Evolutionary conservation across 1,140 invertebrate genomes (phyloP), one percentile per base, ranked within the genome.

Genomic region (Drosophila ficusphila): DNA sequence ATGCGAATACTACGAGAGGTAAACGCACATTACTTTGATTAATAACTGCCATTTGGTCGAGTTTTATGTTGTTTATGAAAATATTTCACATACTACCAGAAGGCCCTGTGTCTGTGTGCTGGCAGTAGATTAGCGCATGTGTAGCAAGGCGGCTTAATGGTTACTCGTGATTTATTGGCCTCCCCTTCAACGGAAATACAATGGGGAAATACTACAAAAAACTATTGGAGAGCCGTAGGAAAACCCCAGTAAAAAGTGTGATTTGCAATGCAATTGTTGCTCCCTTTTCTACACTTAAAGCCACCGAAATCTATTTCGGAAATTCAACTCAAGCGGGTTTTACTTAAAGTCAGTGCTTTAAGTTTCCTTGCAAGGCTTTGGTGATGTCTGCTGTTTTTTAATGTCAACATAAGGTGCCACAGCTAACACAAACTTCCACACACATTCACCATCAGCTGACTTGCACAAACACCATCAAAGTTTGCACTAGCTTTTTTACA

Each of bases 61-160:
- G 82, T 88, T 88, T 88, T 88, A 88, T 88, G 82, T 88, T 88
- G 82, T 89, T 88, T 88, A 88, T 88, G 83, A 88, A 88, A 88
- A 89, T 88, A 82, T 78, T 88, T 88, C 82, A 88, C 77, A 77
- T 58, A 77, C 68, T 82, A 58, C 14, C 23, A 21, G 18, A 67
- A 46, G 14, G 33, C 16, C 9, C 6, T 33, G 14, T 72, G 16
- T 71, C 23, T 54, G 23, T 64, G 27, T 51, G 38, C 38, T 67
- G 42, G 51, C n/a, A 81, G 82, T 86, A 82, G 82, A 86, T 86
- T 86, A 86, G 82, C 82, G 58, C 73, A 74, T 88, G 42, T 86
- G 82, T 76, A 82, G 73, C 67, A 81, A 62, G 76, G 62, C 68
- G 54, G 77, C 76, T 82, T 86, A 88, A 81, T 82, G 82, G 76